Evolutionary conservation across 2,888 invertebrate genomes (phyloP).

Genomic region (Actias luna): DNA sequence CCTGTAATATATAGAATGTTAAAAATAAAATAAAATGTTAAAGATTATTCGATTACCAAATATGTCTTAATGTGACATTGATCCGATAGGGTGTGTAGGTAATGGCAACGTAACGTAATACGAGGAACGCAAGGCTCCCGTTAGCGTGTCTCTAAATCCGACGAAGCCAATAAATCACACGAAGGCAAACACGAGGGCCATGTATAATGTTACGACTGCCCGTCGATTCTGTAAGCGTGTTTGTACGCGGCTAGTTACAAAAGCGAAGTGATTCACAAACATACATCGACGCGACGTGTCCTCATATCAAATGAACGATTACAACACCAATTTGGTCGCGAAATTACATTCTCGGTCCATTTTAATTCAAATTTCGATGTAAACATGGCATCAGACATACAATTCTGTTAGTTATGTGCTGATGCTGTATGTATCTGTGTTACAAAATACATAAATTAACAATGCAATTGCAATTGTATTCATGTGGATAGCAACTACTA

Average conservation of each 20-base stretch:
- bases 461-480: neutral
- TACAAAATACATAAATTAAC: neutral
- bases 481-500: too few species aligned
- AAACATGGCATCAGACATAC: neutral
- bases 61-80: slow-evolving; percentile 19
- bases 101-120: slow-evolving; percentile 69
- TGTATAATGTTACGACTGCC: slow-evolving; percentile 68
- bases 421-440: neutral
- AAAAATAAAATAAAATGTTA: neutral
- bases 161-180: slow-evolving; percentile 82
- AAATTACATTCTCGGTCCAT: slow-evolving; percentile 15
- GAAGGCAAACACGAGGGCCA: slow-evolving; percentile 78
- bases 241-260: slow-evolving; percentile 62
- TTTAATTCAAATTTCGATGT: slow-evolving; percentile 20
- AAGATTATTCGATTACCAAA: neutral
- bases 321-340: slow-evolving; percentile 14
- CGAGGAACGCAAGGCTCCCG: slow-evolving; percentile 47
- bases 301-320: slow-evolving; percentile 30
- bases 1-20: neutral
- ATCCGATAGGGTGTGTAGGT: slow-evolving; percentile 28
- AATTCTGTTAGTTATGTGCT: neutral
- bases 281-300: slow-evolving; percentile 33
- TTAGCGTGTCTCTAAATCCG: slow-evolving; percentile 75
- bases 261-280: slow-evolving; percentile 65
- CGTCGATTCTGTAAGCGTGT: slow-evolving; percentile 48